Conservation (phyloP, 2,113 vertebrate species). For the Onychorhynchus coronatus region DNA sequence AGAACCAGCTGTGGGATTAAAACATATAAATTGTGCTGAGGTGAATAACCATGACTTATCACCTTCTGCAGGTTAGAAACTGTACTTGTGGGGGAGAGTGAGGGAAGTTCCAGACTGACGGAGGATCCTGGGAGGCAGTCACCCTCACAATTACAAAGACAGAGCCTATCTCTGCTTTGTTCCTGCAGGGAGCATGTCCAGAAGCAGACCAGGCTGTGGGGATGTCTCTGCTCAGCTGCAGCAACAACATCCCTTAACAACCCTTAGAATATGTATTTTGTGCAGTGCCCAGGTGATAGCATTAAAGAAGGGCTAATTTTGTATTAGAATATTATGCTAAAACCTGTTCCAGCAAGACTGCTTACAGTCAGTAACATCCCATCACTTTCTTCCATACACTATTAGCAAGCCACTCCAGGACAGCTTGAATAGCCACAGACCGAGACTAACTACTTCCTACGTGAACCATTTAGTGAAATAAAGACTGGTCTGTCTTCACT, state of each 20-base stretch:
- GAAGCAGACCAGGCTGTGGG: not conserved
- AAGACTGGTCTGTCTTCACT: not conserved
- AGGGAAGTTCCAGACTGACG: not conserved
- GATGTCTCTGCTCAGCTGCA: not conserved
- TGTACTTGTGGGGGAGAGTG: accelerated
- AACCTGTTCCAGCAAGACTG: not conserved
- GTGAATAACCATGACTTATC: not conserved
- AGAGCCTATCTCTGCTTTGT: not conserved
- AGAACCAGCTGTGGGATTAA: not conserved
- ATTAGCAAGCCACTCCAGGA: not conserved
- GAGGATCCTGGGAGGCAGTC: not conserved
- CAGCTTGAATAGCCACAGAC: not conserved
- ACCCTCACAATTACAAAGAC: not conserved
- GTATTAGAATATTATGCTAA: not conserved
- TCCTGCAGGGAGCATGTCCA: not conserved
- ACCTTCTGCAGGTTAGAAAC: not conserved
- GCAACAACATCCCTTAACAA: not conserved
- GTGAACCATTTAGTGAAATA: not conserved
- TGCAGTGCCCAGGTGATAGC: not conserved
- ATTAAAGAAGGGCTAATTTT: not conserved
- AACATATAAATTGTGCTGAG: not conserved
- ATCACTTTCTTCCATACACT: not conserved
- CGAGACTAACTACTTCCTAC: not conserved
- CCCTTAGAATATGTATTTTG: not conserved
- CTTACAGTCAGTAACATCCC: not conserved